phyloP scores from a whole-genome alignment of 1,140 invertebrate species.

The Lordiphosa mommai region DNA sequence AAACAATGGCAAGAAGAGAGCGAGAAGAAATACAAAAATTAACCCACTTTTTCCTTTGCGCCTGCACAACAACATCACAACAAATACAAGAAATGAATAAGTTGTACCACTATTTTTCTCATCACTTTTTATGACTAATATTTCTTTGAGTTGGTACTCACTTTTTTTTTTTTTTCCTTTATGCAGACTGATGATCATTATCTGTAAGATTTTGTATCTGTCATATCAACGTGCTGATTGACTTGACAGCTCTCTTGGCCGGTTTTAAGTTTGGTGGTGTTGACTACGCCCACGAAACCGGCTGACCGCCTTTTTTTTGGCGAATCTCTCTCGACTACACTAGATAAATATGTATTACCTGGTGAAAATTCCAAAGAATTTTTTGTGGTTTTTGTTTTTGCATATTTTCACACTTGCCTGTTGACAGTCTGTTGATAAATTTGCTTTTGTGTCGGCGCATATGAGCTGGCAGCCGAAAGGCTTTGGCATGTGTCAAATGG shows the following conservation, averaged over 20 bases:
- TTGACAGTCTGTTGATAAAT: constrained; percentile 67
- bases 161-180: constrained; percentile 9
- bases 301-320: constrained; percentile 30
- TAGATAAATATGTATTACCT: constrained; percentile 26
- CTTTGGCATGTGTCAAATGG: constrained; percentile 43
- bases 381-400: constrained; percentile 34
- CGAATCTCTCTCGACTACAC: constrained; percentile 5
- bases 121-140: constrained; percentile 35
- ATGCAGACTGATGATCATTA: constrained; percentile 14
- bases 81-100: constrained; percentile 31
- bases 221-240: constrained; percentile 31
- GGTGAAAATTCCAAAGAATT: constrained; percentile 67
- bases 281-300: constrained; percentile 23
- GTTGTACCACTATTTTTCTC: constrained; percentile 7
- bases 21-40: constrained; percentile 32
- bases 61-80: no score
- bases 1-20: constrained; percentile 1
- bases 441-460: constrained; percentile 17
- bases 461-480: background rate
- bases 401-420: constrained; percentile 52
- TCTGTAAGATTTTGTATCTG: constrained; percentile 14
- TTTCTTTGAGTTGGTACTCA: constrained; percentile 8
- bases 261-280: constrained; percentile 26
- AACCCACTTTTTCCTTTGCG: constrained; percentile 46
- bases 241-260: constrained; percentile 9